Base-by-base conservation (phyloP, 2,797 vertebrate genomes). In the Leptodactylus fallax region DNA sequence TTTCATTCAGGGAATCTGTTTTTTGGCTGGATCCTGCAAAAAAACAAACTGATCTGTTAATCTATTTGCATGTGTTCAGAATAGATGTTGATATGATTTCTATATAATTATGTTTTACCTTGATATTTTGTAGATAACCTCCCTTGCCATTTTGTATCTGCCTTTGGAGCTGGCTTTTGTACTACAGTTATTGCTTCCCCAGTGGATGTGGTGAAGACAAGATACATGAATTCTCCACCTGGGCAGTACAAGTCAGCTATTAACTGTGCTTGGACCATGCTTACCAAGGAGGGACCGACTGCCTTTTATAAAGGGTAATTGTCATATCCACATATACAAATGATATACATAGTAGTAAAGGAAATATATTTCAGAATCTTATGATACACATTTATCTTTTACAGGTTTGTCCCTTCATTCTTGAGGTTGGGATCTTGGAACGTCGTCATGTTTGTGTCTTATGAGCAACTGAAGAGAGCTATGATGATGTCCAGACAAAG, bases 271-370 rank as follows among this genome's bases (percentile, higher is more conserved):
- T 95, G 95, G 95, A 95, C 93, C 72, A 96, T 97, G 96, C 6
- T 97, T 92, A 95, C 94, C 7, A 97, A 96, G 92, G 97, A 98
- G 91, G 97, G 97, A 3, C 95, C 95, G 0, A 94, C 94, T 0
- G 97, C 97, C 11, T 97, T 98, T 90, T 97, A 97, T 94, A 98
- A 98, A 94, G 97, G 97, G 97, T 97, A 92, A 93, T 49, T 80
- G 16, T 27, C 45, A 51, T 8, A 17, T 5, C 16, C 23, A 25
- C 27, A 60, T 84, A 72, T 19, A 56, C 8, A 6, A 51, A 71
- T 36, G 36, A 36, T 36, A 56, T 7, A 27, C 17, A 6, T 6
- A 58, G 56, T 25, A n/a, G 56, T 25, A n/a, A 21, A 72, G 36
- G 12, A 19, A n/a, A 19, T 13, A 36, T 19, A n/a, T 14, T 23